Conservation (phyloP, 2,888 invertebrate genomes). For the Oscheius sp. region DNA sequence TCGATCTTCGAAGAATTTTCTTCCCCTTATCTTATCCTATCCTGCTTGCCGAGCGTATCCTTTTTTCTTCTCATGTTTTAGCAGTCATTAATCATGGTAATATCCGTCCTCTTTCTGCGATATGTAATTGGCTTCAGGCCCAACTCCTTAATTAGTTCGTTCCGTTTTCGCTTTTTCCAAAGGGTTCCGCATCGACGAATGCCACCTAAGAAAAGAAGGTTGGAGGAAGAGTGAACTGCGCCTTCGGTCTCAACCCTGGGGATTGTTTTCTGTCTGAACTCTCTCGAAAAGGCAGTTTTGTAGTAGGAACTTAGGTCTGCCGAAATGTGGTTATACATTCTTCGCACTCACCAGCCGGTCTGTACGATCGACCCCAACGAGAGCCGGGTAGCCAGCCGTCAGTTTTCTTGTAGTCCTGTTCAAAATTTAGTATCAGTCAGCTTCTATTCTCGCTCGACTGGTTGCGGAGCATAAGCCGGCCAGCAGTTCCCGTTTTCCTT, state of each 20-base stretch:
- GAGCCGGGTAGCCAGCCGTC: slow-evolving; percentile 77
- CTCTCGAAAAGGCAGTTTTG: background rate
- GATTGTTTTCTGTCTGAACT: slow-evolving; percentile 42
- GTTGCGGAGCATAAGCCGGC: slow-evolving; percentile 92
- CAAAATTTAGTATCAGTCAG: slow-evolving; percentile 90
- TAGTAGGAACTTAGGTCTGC: slow-evolving; percentile 84
- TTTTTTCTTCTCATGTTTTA: slow-evolving; percentile 6
- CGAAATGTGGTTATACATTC: slow-evolving; percentile 99
- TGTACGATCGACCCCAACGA: slow-evolving; percentile 99
- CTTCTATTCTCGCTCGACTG: slow-evolving; percentile 90
- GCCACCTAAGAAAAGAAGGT: slow-evolving; percentile 83
- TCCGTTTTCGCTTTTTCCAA: background rate
- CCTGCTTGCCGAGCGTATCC: background rate
- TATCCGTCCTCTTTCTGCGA: background rate
- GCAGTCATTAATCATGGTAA: background rate
- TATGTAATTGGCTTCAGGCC: background rate
- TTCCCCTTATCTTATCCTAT: background rate
- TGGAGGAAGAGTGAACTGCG: slow-evolving; percentile 83
- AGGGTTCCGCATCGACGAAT: slow-evolving; percentile 70
- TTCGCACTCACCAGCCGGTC: slow-evolving; percentile 99
- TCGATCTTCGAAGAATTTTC: slow-evolving; percentile 11
- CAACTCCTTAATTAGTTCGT: background rate
- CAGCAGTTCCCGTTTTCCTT: slow-evolving; percentile 93
- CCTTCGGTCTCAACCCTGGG: slow-evolving; percentile 74
- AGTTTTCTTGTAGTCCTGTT: too few relatives aligned